Evolutionary conservation across 2,797 vertebrate species (phyloP), one percentile per base, ranked within the genome.

Genomic region (Euphonia xanthogaster): DNA sequence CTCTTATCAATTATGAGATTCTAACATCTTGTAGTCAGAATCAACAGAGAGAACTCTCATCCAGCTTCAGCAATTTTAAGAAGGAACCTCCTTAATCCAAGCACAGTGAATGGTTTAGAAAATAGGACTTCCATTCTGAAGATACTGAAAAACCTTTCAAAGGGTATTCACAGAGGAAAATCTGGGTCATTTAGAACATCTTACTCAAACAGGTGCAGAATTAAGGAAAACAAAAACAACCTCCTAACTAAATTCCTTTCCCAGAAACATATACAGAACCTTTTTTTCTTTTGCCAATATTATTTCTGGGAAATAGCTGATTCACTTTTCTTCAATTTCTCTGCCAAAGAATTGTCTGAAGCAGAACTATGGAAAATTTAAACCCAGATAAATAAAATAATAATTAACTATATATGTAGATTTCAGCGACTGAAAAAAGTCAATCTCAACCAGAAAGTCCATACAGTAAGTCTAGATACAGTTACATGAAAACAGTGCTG

Each of bases 271-370:
- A 67, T 1, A 71, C 2, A 85, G 51, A 68, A 9, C 2, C 4
- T 4, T 14, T 16, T 39, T 20, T 60, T 35, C 13, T 25, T n/a
- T 44, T 39, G 4, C 28, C n/a, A 57, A 0, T 50, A 17, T 22
- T 47, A 3, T 60, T 94, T 88, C 33, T 71, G 24, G 22, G 17
- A 92, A 93, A 88, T 13, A 79, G 9, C 4, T 28, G 22, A 79
- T 75, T 25, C 10, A 30, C 22, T 81, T 70, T 42, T 70, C 20
- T 88, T 50, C 8, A 51, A 23, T 63, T 66, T 67, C 76, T 58
- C 51, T 58, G 28, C 12, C 40, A 86, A 80, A 90, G 67, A 31
- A 10, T 12, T 77, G 10, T 9, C 28, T 63, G 40, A 81, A 60
- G 25, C 48, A 75, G 42, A 73, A 40, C 13, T 61, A 51, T 1